Conservation (phyloP, 2,797 vertebrate genomes). For the Hippocampus kuda region DNA sequence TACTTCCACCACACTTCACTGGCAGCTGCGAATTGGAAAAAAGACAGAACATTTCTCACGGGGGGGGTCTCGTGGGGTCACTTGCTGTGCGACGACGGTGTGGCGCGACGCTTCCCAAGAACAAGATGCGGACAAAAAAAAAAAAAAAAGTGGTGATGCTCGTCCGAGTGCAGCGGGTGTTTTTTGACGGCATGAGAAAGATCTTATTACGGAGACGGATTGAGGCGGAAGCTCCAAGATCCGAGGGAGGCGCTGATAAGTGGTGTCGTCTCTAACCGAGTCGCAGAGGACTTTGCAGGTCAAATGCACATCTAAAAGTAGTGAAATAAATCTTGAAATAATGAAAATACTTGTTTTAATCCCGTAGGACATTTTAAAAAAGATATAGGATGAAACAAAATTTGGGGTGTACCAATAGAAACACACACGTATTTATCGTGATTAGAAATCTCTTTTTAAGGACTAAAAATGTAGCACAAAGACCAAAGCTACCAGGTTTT, state of each 20-base stretch:
- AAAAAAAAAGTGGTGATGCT: not conserved
- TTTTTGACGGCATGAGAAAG: not conserved
- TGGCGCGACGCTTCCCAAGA: not conserved
- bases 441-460: too few relatives aligned
- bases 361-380: too few relatives aligned
- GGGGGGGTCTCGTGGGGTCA: not conserved
- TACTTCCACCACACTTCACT: constrained; percentile 5
- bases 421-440: too few relatives aligned
- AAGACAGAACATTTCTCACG: constrained; percentile 6
- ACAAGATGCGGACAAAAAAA: not conserved
- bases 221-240: not conserved
- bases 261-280: not conserved
- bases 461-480: too few relatives aligned
- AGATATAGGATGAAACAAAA: too few relatives aligned
- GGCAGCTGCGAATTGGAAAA: constrained; percentile 9
- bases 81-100: not conserved
- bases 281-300: not conserved
- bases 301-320: not conserved
- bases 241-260: not conserved
- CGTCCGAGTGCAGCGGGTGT: not conserved
- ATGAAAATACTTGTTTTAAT: too few relatives aligned
- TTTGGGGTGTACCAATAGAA: too few relatives aligned
- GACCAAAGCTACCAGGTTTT: too few relatives aligned
- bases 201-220: not conserved
- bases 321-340: too few relatives aligned